phyloP scores from a whole-genome alignment of 2,113 vertebrate genomes.

The Heterocephalus glaber region DNA sequence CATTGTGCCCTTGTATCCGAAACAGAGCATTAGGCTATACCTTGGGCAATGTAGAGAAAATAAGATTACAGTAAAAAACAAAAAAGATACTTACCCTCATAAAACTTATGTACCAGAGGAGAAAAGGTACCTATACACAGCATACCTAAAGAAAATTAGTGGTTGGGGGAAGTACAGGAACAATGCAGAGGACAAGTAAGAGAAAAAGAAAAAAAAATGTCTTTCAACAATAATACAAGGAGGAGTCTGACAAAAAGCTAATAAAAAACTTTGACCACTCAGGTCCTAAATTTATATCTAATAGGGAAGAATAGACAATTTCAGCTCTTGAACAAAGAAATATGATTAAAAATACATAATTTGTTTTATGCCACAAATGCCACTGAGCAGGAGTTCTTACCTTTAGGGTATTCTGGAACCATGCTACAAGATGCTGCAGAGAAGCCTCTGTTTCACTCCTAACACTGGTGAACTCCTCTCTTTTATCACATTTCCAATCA shows the following conservation, averaged over 20 bases:
- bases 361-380: not conserved
- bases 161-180: not conserved
- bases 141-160: constrained; percentile 13
- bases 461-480: constrained; percentile 78
- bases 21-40: not conserved
- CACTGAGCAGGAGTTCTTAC: constrained; percentile 54
- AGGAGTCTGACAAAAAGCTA: not conserved
- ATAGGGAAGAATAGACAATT: not conserved
- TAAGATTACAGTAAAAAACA: not conserved
- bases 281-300: not conserved
- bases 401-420: constrained; percentile 82
- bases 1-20: not conserved
- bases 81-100: not conserved
- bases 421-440: constrained; percentile 80
- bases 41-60: not conserved
- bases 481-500: constrained; percentile 83
- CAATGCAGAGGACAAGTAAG: constrained; percentile 8
- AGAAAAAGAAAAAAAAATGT: not conserved
- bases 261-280: not conserved
- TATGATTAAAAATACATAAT: not conserved
- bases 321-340: not conserved
- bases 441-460: constrained; percentile 82
- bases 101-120: not conserved
- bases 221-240: not conserved
- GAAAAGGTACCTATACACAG: not conserved